A percentile compares a stretch with the other conserved stretches of the same genome.
These are phyloP conservation scores for Apamea monoglypha DNA, from an alignment of 2,888 invertebrate genomes.

Conservation along the genomic window DNA sequence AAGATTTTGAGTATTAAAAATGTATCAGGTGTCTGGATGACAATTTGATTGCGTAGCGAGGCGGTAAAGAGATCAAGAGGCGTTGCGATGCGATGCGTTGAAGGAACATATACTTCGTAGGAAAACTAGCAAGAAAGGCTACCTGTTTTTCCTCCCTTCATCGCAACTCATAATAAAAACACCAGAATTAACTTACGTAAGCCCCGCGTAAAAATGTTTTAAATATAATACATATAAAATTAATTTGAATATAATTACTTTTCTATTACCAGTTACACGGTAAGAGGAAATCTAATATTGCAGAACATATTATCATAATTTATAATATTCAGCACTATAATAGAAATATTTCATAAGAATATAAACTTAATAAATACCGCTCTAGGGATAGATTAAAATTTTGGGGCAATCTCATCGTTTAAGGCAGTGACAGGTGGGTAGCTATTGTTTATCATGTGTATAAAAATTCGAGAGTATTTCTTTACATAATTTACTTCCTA, in stretches of 20 bases:
- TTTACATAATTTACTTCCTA: conserved; percentile 61
- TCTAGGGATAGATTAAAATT: conserved; percentile 37
- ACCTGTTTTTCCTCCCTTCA: conserved; percentile 14
- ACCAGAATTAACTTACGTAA: conserved; percentile 16
- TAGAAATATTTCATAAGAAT: conserved; percentile 42
- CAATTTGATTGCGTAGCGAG: conserved; percentile 33
- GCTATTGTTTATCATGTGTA: conserved; percentile 66
- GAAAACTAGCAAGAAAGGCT: conserved; percentile 7
- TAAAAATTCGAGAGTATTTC: conserved; percentile 76
- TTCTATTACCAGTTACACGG: conserved; percentile 39
- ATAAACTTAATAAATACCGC: conserved; percentile 51
- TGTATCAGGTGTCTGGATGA: conserved; percentile 59
- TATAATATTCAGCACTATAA: conserved; percentile 33
- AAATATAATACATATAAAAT: conserved; percentile 22
- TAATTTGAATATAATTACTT: conserved; percentile 9
- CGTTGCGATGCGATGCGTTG: conserved; percentile 4
- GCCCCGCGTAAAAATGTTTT: conserved; percentile 47
- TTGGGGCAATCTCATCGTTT: conserved; percentile 64
- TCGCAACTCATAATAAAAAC: conserved; percentile 14
- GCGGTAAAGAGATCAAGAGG: conserved; percentile 27
- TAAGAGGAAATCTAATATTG: conserved; percentile 50
- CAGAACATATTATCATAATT: conserved; percentile 39
- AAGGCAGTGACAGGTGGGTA: conserved; percentile 76
- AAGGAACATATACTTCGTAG: conserved; percentile 8
- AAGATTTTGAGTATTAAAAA: conserved; percentile 56